phyloP scores from a whole-genome alignment of 1,140 invertebrate species.

The Caerostris darwini region DNA sequence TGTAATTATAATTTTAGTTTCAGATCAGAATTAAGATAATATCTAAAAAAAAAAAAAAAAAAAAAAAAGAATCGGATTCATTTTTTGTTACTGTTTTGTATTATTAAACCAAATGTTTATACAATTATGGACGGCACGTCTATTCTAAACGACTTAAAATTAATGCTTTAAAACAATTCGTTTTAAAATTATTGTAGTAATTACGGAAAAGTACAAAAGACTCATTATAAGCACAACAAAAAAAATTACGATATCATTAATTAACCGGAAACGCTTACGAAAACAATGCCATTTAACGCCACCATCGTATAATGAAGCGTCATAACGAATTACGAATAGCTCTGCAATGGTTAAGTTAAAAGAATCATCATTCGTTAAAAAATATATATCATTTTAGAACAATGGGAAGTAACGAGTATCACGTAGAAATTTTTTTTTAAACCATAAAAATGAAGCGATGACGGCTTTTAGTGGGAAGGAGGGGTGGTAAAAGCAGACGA shows the following conservation, averaged over 20 bases:
- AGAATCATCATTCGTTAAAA: not conserved
- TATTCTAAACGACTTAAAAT: too few species aligned
- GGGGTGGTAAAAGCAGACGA: not conserved
- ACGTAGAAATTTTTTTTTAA: not conserved
- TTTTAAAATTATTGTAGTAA: too few species aligned
- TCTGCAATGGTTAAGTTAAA: not conserved
- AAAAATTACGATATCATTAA: not conserved
- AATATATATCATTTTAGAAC: not conserved
- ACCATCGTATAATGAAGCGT: not conserved
- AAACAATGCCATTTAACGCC: not conserved
- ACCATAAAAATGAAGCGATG: conserved; percentile 5
- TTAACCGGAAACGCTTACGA: not conserved
- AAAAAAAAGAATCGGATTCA: too few species aligned
- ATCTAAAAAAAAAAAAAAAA: too few species aligned
- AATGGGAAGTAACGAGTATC: not conserved
- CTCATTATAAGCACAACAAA: too few species aligned
- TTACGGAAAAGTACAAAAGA: too few species aligned
- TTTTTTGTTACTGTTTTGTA: too few species aligned
- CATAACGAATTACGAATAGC: not conserved
- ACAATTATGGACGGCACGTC: too few species aligned
- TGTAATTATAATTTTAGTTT: too few species aligned
- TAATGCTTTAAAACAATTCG: too few species aligned
- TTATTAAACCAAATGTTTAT: too few species aligned
- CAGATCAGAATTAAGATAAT: too few species aligned
- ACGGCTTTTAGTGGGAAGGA: not conserved